These are phyloP conservation scores for Solea senegalensis DNA, from an alignment of 2,113 vertebrate species.

Conservation along the genomic window DNA sequence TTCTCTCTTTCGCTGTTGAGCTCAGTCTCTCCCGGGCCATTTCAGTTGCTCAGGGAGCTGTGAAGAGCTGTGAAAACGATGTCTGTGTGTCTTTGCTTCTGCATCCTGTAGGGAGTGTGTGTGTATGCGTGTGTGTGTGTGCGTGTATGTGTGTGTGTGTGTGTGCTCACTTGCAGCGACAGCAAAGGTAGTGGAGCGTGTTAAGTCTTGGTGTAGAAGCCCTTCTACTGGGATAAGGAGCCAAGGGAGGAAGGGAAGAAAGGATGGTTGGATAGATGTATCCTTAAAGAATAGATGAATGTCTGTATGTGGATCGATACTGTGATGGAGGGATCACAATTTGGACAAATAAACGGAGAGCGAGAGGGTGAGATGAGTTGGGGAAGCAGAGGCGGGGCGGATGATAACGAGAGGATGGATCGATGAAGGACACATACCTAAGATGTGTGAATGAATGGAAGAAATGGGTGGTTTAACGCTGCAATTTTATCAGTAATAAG, in stretches of 20 bases:
- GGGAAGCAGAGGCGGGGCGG: slow-evolving; percentile 26
- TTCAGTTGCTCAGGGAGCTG: slow-evolving; percentile 73
- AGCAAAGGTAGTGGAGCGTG: slow-evolving; percentile 59
- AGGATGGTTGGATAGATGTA: slow-evolving; percentile 40
- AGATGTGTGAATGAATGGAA: slow-evolving; percentile 49
- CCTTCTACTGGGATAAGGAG: slow-evolving; percentile 55
- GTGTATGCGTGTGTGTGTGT: slow-evolving; percentile 23
- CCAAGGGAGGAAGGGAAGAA: slow-evolving; percentile 40
- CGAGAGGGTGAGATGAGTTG: slow-evolving; percentile 29
- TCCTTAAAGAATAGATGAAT: slow-evolving; percentile 53
- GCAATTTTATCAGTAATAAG: slow-evolving; percentile 42
- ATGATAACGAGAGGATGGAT: slow-evolving; percentile 63
- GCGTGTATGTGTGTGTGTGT: background rate
- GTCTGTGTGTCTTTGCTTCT: slow-evolving; percentile 60
- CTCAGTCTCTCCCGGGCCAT: slow-evolving; percentile 62
- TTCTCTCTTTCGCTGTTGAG: slow-evolving; percentile 45
- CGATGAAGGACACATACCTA: slow-evolving; percentile 47
- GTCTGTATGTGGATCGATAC: slow-evolving; percentile 48
- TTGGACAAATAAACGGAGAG: slow-evolving; percentile 47
- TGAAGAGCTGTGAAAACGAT: slow-evolving; percentile 75
- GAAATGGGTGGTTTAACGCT: slow-evolving; percentile 43
- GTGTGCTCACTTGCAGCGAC: slow-evolving; percentile 32
- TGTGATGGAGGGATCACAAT: slow-evolving; percentile 46
- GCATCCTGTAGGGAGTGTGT: slow-evolving; percentile 59
- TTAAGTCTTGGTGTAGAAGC: slow-evolving; percentile 54